Percentiles rank a stretch among this genome's conserved stretches.
phyloP scores from a whole-genome alignment of 2,113 vertebrate genomes.

The Tor tambroides region DNA sequence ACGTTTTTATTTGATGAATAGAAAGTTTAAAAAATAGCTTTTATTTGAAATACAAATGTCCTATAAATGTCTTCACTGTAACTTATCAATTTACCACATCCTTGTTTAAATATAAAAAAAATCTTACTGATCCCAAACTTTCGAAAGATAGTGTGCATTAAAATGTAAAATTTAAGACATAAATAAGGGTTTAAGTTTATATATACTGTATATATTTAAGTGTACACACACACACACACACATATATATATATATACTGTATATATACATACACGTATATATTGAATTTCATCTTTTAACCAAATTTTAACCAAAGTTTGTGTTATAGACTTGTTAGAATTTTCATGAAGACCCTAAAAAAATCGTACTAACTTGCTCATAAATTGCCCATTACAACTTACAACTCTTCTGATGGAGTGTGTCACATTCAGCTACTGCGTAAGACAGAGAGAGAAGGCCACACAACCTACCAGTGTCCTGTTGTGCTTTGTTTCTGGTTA shows the following conservation, averaged over 20 bases:
- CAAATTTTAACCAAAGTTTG: no score
- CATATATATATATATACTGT: no score
- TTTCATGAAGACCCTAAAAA: no score
- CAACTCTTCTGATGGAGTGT: neutral
- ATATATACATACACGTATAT: no score
- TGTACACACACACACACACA: neutral
- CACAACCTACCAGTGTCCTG: constrained; percentile 70
- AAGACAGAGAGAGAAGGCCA: neutral
- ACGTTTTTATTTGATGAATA: neutral
- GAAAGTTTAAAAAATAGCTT: neutral
- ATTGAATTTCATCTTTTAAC: no score
- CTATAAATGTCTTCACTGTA: neutral
- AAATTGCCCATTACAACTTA: neutral
- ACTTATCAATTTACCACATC: neutral
- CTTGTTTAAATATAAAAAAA: neutral
- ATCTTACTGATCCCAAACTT: neutral
- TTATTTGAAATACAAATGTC: neutral
- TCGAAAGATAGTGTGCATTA: neutral
- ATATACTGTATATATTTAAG: neutral
- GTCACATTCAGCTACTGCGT: neutral
- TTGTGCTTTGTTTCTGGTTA: constrained; percentile 57
- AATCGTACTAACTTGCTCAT: neutral
- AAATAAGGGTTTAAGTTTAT: neutral
- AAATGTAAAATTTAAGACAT: neutral
- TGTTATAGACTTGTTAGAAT: no score